Conservation (phyloP, 1,140 invertebrate genomes). For the Psix sp. region DNA sequence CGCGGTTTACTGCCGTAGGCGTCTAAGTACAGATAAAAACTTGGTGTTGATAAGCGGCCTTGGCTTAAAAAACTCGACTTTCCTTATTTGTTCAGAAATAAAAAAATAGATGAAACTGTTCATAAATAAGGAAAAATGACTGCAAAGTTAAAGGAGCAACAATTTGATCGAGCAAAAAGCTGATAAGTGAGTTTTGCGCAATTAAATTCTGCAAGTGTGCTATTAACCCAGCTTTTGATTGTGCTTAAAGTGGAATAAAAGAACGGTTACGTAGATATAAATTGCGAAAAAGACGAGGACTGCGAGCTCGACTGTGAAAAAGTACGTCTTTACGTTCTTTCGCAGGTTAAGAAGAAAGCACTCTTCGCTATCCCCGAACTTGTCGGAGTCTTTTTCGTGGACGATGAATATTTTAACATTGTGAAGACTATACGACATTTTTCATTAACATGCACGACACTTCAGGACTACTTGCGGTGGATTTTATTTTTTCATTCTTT, state of each 20-base stretch:
- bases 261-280: conserved; percentile 12
- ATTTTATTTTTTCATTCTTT: conserved; percentile 20
- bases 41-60: conserved; percentile 9
- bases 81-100: neutral
- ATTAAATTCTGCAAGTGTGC: conserved; percentile 11
- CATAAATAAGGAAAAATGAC: neutral
- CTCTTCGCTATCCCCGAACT: conserved; percentile 5
- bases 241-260: conserved; percentile 14
- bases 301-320: conserved; percentile 22
- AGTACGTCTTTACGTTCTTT: conserved; percentile 11
- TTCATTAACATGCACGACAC: conserved; percentile 29
- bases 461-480: conserved; percentile 11
- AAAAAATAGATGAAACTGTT: neutral
- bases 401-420: conserved; percentile 33
- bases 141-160: neutral
- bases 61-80: conserved; percentile 10
- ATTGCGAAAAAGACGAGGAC: neutral
- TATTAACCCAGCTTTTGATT: conserved; percentile 13
- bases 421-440: conserved; percentile 17
- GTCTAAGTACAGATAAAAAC: conserved; percentile 19
- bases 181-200: conserved; percentile 6
- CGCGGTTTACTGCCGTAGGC: conserved; percentile 11
- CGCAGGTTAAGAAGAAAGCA: conserved; percentile 17
- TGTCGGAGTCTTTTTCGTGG: conserved; percentile 12
- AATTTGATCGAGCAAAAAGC: neutral